Evolutionary conservation across 2,888 invertebrate genomes (phyloP).

Genomic region (Phaedon cochleariae): DNA sequence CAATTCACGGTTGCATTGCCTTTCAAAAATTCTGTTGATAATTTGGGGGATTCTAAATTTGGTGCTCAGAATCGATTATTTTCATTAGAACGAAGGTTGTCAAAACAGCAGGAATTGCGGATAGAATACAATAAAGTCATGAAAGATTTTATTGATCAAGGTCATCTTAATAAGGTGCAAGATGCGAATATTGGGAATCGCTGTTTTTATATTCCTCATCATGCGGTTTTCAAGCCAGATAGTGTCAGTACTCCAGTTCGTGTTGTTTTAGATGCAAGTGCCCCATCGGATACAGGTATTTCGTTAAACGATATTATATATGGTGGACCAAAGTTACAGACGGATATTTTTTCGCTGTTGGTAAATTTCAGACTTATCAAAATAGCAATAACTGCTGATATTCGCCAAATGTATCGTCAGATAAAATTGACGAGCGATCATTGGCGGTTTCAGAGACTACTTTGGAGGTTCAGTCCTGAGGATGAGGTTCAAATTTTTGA

Average conservation of each 20-base stretch:
- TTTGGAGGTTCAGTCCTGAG: not conserved
- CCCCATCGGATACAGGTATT: constrained; percentile 1
- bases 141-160: constrained; percentile 11
- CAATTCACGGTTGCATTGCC: constrained; percentile 7
- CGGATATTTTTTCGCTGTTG: not conserved
- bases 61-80: constrained; percentile 3
- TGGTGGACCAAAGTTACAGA: not conserved
- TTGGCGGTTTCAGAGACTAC: not conserved
- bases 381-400: not conserved
- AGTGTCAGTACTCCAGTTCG: too few relatives aligned
- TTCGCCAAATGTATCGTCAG: not conserved
- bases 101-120: not conserved
- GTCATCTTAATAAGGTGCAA: constrained; percentile 3
- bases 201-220: too few relatives aligned
- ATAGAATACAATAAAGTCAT: constrained; percentile 9
- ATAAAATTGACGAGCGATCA: not conserved
- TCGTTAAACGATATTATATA: constrained; percentile 9
- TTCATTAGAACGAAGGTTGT: constrained; percentile 9
- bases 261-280: not conserved
- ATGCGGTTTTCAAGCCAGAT: too few relatives aligned
- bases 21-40: constrained; percentile 9
- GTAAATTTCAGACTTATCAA: not conserved
- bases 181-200: constrained; percentile 1
- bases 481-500: not conserved
- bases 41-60: constrained; percentile 9